phyloP scores from a whole-genome alignment of 2,113 vertebrate genomes.

The Zosterops japonicus region DNA sequence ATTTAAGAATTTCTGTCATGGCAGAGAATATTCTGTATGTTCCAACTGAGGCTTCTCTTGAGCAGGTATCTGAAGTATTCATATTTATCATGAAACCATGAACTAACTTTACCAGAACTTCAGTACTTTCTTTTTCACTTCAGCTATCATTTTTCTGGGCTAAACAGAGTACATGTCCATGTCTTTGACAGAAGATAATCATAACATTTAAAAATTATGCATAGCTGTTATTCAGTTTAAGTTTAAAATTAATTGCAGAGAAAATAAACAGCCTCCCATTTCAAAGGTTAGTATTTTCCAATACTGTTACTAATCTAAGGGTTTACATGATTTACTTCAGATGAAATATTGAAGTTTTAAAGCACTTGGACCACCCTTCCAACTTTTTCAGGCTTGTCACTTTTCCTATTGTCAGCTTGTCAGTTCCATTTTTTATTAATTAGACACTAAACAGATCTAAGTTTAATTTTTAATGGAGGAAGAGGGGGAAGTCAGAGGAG shows the following conservation, averaged over 20 bases:
- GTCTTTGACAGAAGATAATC: background rate
- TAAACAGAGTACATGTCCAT: background rate
- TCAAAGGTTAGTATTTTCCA: background rate
- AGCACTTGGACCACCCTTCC: background rate
- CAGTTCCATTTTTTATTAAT: slow-evolving; percentile 48
- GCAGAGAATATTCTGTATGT: background rate
- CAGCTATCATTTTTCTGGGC: background rate
- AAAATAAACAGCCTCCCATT: background rate
- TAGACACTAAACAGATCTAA: background rate
- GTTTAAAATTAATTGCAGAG: background rate
- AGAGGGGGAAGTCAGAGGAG: background rate
- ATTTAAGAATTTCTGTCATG: background rate
- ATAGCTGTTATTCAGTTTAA: background rate
- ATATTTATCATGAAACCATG: background rate
- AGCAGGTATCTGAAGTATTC: background rate
- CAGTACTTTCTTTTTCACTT: background rate
- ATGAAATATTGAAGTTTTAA: slow-evolving; percentile 2
- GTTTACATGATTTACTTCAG: background rate
- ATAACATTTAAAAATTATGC: background rate
- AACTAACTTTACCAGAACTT: background rate
- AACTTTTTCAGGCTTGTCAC: slow-evolving; percentile 10
- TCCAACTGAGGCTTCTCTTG: background rate
- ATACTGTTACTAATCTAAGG: background rate
- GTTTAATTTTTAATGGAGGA: slow-evolving; percentile 29
- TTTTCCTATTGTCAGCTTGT: slow-evolving; percentile 41